Base-by-base conservation (phyloP, 1,140 invertebrate genomes). In the Zaprionus tsacasi region DNA sequence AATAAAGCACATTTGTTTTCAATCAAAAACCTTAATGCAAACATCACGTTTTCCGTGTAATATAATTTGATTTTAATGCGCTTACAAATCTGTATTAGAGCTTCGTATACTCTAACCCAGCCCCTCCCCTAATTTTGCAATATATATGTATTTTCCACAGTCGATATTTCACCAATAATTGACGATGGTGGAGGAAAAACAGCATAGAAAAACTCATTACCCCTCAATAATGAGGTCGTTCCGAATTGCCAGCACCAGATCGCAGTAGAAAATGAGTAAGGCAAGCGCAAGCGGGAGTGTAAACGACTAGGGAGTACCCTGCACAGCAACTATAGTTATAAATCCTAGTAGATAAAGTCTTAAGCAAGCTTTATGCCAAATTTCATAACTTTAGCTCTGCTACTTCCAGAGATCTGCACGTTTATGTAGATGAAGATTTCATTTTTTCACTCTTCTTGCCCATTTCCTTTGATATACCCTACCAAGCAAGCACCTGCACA, bases 151-250 rank as follows among this genome's bases (percentile, higher is more conserved):
- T 50, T 50, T 21, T 50, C 11, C 17, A 3, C 45, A 30, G 27
- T 30, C 17, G 11, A 25, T 50, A 50, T 50, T 50, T 50, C 45
- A 50, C 45, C 45, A 50, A 50, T 50, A 50, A 50, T 59, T 69
- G 55, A 63, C 3, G 27, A 2, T 21, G 2, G 21, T n/a, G 35
- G 45, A 17, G 30, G 30, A 52, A 61, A 61, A 69, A 69, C n/a
- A 36, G 27, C 40, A 52, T 50, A 66, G 77, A 21, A 86, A 81
- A 78, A 81, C 74, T 79, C 76, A 86, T 87, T 86, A 87, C 67
- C 50, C 43, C 52, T 48, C 81, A 64, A 79, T 82, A 85, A 85
- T 87, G 71, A 72, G 82, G 77, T 79, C 76, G 69, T 66, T 66
- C 74, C 73, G 45, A 85, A 85, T 85, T 85, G 78, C 78, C 73